Base-by-base conservation (phyloP, 2,113 vertebrate species). In the Oxyura jamaicensis region DNA sequence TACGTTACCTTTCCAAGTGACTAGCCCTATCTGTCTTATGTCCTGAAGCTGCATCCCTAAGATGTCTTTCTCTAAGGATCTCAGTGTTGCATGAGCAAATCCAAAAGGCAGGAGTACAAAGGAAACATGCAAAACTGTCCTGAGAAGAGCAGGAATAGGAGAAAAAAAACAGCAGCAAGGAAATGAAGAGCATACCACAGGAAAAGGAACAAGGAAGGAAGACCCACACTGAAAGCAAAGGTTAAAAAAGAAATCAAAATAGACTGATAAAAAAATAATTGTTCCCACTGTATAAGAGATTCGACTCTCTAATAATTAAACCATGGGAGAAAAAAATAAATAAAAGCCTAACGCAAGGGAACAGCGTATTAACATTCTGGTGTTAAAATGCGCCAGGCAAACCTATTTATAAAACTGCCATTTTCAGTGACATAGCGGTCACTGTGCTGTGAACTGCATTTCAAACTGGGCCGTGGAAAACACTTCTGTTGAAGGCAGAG, bases 151-250 rank as follows among this genome's bases (percentile, higher is more conserved):
- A 93, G 69, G 59, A 88, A 78, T 35, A 76, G 33, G 55, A 91
- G 39, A 60, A 87, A 91, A 91, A 91, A 91, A 42, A 91, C 14
- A 59, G 31, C 26, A 89, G 62, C 17, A 87, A 91, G 69, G 58
- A 96, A 93, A 87, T 23, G 3, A 72, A 91, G 63, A 74, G n/a
- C 84, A 6, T 15, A 87, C 39, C 6, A 44, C 66, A 91, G 78
- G 59, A 94, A 84, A 96, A 73, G 35, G 31, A 86, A 88, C 50
- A 62, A 79, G 59, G 94, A 95, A 92, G 29, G 16, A 23, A 90
- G 66, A 58, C 19, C 75, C 18, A 86, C 22, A 78, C 6, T 16
- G 46, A 36, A 68, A 87, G 75, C 28, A 46, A 3, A 81, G 50
- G n/a, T 52, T 82, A 35, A 11, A 62, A 92, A 86, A 73, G 16